A percentile compares a stretch with the other conserved stretches of the same genome.
Evolutionary conservation across 2,797 vertebrate species (phyloP).

Genomic region (Dryobates pubescens): DNA sequence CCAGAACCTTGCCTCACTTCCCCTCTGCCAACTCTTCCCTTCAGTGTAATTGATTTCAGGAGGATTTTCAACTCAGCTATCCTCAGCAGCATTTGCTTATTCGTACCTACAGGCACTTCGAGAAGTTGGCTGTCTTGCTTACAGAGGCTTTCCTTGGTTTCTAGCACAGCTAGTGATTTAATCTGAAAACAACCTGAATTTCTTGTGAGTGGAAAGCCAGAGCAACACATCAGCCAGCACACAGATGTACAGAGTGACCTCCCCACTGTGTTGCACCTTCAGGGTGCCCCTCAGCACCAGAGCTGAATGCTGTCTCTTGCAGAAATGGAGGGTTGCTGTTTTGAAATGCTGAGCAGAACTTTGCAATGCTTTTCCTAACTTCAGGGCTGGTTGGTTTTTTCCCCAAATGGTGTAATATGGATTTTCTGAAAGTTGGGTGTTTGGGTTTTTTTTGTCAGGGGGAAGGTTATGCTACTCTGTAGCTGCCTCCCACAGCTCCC

Average conservation of each 20-base stretch:
- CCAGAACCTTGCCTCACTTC: neutral
- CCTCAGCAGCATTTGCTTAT: neutral
- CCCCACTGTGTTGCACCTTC: neutral
- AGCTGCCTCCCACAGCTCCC: neutral
- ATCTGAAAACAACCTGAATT: neutral
- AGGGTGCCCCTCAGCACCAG: fast-evolving
- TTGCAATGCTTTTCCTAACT: neutral
- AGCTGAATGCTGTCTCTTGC: neutral
- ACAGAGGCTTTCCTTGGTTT: neutral
- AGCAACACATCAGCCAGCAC: neutral
- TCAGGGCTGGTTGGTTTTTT: neutral
- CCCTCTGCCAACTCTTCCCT: neutral
- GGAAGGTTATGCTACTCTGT: neutral
- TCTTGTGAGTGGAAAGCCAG: neutral
- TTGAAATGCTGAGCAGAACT: neutral
- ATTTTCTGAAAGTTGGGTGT: neutral
- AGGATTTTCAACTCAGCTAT: neutral
- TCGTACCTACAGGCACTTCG: neutral
- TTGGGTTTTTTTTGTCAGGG: neutral
- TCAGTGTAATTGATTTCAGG: neutral
- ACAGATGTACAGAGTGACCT: neutral
- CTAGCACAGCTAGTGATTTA: neutral
- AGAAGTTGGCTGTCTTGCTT: neutral
- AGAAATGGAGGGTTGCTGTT: neutral
- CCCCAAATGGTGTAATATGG: neutral